These are phyloP conservation scores for Orussus abietinus DNA, from an alignment of 1,140 invertebrate species.

Conservation along the genomic window DNA sequence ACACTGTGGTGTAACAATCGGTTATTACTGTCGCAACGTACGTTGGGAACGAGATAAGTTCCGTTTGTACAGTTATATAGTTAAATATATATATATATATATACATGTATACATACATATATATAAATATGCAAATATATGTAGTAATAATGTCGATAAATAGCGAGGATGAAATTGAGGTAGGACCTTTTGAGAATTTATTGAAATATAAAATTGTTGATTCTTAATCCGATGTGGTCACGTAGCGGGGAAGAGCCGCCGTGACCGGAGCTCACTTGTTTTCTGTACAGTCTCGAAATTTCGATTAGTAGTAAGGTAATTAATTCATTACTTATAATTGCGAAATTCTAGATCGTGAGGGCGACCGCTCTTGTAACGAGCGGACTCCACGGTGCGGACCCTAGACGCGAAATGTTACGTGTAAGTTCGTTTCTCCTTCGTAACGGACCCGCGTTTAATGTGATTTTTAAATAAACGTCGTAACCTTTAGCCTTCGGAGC, in stretches of 20 bases:
- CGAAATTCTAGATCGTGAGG: no score
- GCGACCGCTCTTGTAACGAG: no score
- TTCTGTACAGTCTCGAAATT: constrained; percentile 36
- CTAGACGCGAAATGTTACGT: no score
- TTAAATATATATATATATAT: constrained; percentile 27
- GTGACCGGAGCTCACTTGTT: constrained; percentile 29
- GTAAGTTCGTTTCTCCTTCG: no score
- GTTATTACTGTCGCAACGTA: constrained; percentile 19
- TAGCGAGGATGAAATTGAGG: constrained; percentile 30
- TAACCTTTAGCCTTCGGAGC: no score
- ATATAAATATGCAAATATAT: constrained; percentile 19
- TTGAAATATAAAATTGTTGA: constrained; percentile 34
- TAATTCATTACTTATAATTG: constrained; percentile 21
- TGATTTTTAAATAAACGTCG: no score
- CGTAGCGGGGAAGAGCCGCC: no score
- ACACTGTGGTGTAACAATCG: constrained; percentile 16
- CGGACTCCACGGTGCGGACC: no score
- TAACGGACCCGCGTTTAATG: no score
- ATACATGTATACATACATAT: constrained; percentile 15
- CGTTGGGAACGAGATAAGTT: constrained; percentile 29
- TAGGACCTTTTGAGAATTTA: constrained; percentile 36
- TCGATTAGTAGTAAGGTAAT: constrained; percentile 28
- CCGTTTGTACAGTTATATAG: constrained; percentile 40
- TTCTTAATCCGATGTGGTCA: no score
- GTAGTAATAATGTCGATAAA: constrained; percentile 34